Evolutionary conservation across 2,888 invertebrate genomes (phyloP).

Genomic region (Synergus itoensis): DNA sequence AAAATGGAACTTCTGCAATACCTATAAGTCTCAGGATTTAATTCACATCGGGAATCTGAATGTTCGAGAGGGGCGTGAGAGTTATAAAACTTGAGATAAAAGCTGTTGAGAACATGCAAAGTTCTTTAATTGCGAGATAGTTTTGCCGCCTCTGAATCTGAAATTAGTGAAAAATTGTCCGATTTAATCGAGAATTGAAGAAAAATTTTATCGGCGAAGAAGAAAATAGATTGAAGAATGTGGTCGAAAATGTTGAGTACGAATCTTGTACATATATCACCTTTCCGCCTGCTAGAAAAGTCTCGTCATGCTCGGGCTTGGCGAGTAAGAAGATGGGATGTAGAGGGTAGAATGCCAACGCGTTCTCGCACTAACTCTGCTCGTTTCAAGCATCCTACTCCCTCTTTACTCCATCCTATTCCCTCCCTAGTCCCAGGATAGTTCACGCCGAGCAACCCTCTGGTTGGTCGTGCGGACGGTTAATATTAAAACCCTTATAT

Average conservation of each 20-base stretch:
- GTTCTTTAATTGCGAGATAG: no score
- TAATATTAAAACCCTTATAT: conserved; percentile 72
- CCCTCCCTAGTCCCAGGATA: background rate
- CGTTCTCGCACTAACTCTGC: conserved; percentile 49
- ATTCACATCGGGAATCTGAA: no score
- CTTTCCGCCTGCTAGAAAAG: conserved; percentile 59
- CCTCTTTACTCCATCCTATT: background rate
- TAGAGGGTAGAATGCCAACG: conserved; percentile 48
- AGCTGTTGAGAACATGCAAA: no score
- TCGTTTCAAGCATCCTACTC: conserved; percentile 45
- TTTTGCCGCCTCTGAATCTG: no score
- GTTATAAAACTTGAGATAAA: no score
- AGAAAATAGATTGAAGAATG: conserved; percentile 40
- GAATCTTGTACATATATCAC: conserved; percentile 59
- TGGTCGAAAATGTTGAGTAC: conserved; percentile 58
- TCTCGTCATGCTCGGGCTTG: conserved; percentile 60
- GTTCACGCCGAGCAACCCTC: conserved; percentile 39
- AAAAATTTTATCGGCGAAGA: background rate
- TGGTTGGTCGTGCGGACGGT: conserved; percentile 59
- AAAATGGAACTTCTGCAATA: no score
- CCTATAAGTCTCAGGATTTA: no score
- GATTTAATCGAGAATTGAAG: no score
- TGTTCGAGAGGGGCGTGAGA: no score
- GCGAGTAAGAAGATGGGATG: conserved; percentile 46
- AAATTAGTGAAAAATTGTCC: no score